Conservation (phyloP, 2,888 invertebrate genomes). For the Crematogaster levior region DNA sequence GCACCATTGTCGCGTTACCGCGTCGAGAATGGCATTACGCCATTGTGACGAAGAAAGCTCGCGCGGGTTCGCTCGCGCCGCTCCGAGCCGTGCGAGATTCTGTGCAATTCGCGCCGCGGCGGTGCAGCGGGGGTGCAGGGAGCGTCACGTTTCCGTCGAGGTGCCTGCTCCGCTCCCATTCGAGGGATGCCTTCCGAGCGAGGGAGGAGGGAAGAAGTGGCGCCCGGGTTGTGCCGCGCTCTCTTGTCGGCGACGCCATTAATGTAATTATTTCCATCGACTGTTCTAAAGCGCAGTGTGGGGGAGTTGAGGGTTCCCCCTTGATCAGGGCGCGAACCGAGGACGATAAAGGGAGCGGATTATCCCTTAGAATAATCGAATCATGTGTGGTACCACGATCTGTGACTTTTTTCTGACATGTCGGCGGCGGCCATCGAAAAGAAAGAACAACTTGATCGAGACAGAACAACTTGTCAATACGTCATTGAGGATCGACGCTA, state of each 20-base stretch:
- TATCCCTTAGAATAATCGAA: conserved; percentile 49
- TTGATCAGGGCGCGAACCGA: conserved; percentile 47
- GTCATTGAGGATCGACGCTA: no score
- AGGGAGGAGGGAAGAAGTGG: conserved; percentile 22
- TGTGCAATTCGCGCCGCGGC: conserved; percentile 33
- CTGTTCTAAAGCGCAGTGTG: conserved; percentile 60
- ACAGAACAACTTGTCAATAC: no score
- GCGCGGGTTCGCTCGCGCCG: conserved; percentile 52
- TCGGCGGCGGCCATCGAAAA: neutral
- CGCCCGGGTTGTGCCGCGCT: conserved; percentile 55
- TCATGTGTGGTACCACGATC: conserved; percentile 21
- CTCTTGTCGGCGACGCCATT: conserved; percentile 70
- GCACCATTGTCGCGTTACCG: conserved; percentile 74
- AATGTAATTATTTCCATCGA: conserved; percentile 78
- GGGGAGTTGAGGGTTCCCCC: conserved; percentile 2
- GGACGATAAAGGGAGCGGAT: conserved; percentile 61
- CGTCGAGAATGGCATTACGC: conserved; percentile 77
- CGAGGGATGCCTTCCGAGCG: conserved; percentile 57
- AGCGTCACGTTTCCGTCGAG: conserved; percentile 50
- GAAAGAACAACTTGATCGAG: no score
- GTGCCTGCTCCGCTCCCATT: conserved; percentile 50
- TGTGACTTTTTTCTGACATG: conserved; percentile 13
- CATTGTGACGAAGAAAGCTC: conserved; percentile 75
- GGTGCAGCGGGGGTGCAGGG: conserved; percentile 15
- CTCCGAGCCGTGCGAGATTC: conserved; percentile 47